These are phyloP conservation scores for Drosophila micromelanica DNA, from an alignment of 1,140 invertebrate genomes.

Conservation along the genomic window DNA sequence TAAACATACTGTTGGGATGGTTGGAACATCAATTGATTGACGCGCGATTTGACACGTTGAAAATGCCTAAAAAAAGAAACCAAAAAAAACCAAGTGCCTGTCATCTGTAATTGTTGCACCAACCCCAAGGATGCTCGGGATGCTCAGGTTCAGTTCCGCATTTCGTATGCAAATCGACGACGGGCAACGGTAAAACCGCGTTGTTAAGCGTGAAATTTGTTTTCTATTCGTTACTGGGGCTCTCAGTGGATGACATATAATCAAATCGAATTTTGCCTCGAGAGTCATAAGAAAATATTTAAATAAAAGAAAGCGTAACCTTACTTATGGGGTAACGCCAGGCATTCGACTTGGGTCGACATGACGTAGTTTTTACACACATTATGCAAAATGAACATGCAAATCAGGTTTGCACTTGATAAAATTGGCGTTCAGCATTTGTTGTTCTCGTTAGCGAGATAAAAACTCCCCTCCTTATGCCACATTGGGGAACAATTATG, in stretches of 20 bases:
- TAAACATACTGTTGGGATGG: constrained; percentile 59
- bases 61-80: constrained; percentile 63
- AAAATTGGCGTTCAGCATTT: constrained; percentile 77
- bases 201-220: constrained; percentile 83
- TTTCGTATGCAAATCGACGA: constrained; percentile 78
- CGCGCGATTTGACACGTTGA: constrained; percentile 82
- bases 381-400: constrained; percentile 84
- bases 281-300: constrained; percentile 80
- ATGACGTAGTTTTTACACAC: constrained; percentile 67
- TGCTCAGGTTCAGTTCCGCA: constrained; percentile 28
- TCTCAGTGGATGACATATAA: constrained; percentile 59
- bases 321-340: constrained; percentile 3
- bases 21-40: constrained; percentile 74
- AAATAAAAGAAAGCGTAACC: constrained; percentile 64
- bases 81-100: constrained; percentile 36
- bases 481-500: constrained; percentile 78
- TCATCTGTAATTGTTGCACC: constrained; percentile 77
- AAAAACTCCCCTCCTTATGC: constrained; percentile 64
- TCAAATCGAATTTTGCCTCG: constrained; percentile 77
- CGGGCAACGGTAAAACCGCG: constrained; percentile 61
- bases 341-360: constrained; percentile 31
- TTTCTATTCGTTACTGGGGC: constrained; percentile 46
- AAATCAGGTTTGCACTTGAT: constrained; percentile 84
- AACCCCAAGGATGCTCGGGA: constrained; percentile 46
- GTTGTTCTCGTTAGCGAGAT: constrained; percentile 43